phyloP scores from a whole-genome alignment of 2,113 vertebrate genomes.

The Elaphurus davidianus region DNA sequence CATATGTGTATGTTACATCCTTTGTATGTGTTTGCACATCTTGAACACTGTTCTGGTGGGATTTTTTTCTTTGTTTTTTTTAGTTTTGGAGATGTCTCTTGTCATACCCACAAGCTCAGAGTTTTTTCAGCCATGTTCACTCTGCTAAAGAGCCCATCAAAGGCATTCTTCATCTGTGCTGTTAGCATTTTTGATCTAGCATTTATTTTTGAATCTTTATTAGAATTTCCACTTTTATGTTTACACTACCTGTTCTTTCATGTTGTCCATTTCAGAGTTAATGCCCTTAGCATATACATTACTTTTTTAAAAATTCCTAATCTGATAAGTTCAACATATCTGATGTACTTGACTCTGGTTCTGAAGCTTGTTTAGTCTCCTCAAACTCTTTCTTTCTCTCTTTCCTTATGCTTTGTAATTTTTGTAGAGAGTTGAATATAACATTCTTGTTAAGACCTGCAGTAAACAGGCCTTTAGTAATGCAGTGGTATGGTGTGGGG shows the following conservation, averaged over 20 bases:
- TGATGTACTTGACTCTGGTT: not conserved
- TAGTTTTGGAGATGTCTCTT: not conserved
- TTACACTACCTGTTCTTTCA: not conserved
- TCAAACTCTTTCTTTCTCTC: not conserved
- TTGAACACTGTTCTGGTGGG: not conserved
- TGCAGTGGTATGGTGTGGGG: not conserved
- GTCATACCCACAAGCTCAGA: not conserved
- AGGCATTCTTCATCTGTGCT: not conserved
- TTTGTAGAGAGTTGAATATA: not conserved
- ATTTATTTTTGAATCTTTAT: not conserved
- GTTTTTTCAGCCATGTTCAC: not conserved
- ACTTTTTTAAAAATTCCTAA: not conserved
- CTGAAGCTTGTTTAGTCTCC: not conserved
- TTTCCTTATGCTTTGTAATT: not conserved
- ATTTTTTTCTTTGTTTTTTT: not conserved
- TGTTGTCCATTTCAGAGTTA: not conserved
- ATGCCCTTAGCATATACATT: not conserved
- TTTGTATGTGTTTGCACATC: not conserved
- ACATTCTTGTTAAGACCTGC: not conserved
- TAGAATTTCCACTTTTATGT: not conserved
- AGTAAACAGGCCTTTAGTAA: not conserved
- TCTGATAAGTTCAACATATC: not conserved
- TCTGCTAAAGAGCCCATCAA: not conserved
- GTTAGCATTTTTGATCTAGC: not conserved
- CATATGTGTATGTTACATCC: not conserved